phyloP scores from a whole-genome alignment of 1,140 invertebrate genomes.

The Leguminivora glycinivorella region DNA sequence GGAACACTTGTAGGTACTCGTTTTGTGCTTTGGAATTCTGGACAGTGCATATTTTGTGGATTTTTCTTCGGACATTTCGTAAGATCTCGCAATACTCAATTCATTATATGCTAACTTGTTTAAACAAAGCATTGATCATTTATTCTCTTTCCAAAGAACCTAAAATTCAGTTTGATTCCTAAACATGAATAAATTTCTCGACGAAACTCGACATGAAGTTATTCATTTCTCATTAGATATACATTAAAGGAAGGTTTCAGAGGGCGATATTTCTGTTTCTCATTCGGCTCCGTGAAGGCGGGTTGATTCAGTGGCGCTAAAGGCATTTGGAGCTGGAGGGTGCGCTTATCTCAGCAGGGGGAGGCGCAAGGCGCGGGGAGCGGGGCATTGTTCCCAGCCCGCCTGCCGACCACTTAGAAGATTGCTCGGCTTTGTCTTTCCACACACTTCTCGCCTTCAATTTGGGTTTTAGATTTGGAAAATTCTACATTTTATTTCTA shows the following conservation, averaged over 20 bases:
- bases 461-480: slow-evolving; percentile 45
- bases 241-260: slow-evolving; percentile 45
- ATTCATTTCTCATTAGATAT: slow-evolving; percentile 52
- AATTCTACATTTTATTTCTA: slow-evolving; percentile 14
- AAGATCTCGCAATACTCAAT: background rate
- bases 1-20: too few relatives aligned
- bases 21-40: too few relatives aligned
- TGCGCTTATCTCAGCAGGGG: slow-evolving; percentile 53
- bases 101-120: background rate
- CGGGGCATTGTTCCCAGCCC: slow-evolving; percentile 51
- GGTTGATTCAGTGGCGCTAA: slow-evolving; percentile 49
- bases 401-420: slow-evolving; percentile 69
- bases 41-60: background rate
- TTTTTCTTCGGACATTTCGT: background rate
- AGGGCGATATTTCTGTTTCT: slow-evolving; percentile 51
- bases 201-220: slow-evolving; percentile 41
- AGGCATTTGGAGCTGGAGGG: slow-evolving; percentile 57
- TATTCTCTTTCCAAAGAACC: slow-evolving; percentile 38
- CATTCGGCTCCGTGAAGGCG: slow-evolving; percentile 41
- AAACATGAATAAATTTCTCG: slow-evolving; percentile 40
- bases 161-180: slow-evolving; percentile 45
- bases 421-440: slow-evolving; percentile 65
- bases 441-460: slow-evolving; percentile 49
- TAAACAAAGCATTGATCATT: slow-evolving; percentile 28
- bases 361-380: background rate